Evolutionary conservation across 2,888 invertebrate species (phyloP), one percentile per base, ranked within the genome.

Genomic region (Pasiphila rectangulata): DNA sequence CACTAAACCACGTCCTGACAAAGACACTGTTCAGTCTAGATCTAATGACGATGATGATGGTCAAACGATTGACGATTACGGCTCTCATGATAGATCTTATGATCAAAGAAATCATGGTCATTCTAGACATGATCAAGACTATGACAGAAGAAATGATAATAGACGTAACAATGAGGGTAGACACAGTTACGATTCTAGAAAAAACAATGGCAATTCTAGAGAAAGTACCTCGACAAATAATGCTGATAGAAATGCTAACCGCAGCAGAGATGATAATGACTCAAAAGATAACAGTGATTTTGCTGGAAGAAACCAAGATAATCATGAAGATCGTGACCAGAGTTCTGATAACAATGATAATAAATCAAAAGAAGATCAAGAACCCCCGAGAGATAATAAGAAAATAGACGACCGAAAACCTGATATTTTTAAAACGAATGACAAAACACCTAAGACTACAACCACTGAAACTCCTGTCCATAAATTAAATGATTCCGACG

Each of bases 361-460:
- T 4, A 29, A 43, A 40, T 6, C 10, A 6, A 34, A 50, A 16
- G 42, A 38, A 3, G 35, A 49, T 12, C 56, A 56, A 43, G 51
- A 51, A 36, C 46, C 42, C 20, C 47, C 34, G 19, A 74, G 77
- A 64, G 77, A 75, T 13, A 81, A 79, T 23, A 81, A 82, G 51
- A 71, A 69, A 42, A 69, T 76, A 25, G 79, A 82, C 13, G 72
- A 76, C n/a, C 74, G 68, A 5, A 65, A 66, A n/a, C 49, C 59
- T 38, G 69, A 77, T 7, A 54, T 56, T 17, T 61, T 67, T 4
- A 68, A 68, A 50, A 42, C 63, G 4, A 61, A 68, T 42, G 21
- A 52, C 7, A 60, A 68, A 20, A 63, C 43, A n/a, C 55, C 58
- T 6, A 62, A 55, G 43, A 27, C 16, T 25, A 57, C 35, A 10